Conservation (phyloP, 2,113 vertebrate genomes). For the Uria lomvia region DNA sequence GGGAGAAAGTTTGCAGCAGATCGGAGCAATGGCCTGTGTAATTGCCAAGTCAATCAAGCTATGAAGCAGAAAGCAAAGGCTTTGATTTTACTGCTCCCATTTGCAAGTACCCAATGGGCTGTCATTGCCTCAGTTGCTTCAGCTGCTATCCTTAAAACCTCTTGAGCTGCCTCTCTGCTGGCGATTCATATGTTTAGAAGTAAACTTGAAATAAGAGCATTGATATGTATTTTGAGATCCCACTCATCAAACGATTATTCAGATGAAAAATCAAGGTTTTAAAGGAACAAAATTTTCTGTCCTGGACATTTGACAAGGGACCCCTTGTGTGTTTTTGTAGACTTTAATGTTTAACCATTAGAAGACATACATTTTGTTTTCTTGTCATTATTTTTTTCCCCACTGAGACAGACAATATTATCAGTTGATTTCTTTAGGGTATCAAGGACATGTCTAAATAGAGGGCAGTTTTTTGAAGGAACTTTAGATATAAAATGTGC, state of each 20-base stretch:
- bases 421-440: constrained; percentile 6
- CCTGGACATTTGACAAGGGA: neutral
- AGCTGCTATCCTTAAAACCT: neutral
- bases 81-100: constrained; percentile 17
- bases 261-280: neutral
- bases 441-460: neutral
- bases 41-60: constrained; percentile 56
- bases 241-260: neutral
- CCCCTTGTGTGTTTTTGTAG: neutral
- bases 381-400: neutral
- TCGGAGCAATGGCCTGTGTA: neutral
- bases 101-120: neutral
- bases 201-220: neutral
- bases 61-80: constrained; percentile 4
- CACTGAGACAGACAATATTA: neutral
- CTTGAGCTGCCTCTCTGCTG: neutral
- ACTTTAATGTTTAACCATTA: constrained; percentile 17
- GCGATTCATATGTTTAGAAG: neutral
- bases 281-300: neutral
- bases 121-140: neutral
- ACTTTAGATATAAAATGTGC: neutral
- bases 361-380: neutral
- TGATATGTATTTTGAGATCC: neutral
- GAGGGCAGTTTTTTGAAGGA: constrained; percentile 18
- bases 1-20: neutral